phyloP scores from a whole-genome alignment of 2,113 vertebrate species.

The Toxostoma redivivum region DNA sequence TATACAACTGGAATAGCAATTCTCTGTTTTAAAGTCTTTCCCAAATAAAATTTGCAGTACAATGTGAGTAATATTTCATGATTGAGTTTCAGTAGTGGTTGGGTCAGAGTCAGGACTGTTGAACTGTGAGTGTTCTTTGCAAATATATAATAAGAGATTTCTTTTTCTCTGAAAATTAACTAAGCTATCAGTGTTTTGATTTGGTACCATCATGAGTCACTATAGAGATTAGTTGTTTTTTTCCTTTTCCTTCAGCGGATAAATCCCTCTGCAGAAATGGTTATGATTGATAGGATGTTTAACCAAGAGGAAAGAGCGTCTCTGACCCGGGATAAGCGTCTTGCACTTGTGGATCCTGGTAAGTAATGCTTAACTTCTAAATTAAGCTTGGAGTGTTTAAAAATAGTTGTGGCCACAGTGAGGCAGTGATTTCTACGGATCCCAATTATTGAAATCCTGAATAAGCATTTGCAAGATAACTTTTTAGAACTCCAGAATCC shows the following conservation, averaged over 20 bases:
- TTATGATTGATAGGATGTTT: slow-evolving; percentile 98
- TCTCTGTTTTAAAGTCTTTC: not conserved
- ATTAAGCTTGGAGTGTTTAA: not conserved
- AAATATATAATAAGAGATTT: not conserved
- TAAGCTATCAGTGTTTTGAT: not conserved
- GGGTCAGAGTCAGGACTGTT: not conserved
- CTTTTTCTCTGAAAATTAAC: not conserved
- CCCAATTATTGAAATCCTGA: not conserved
- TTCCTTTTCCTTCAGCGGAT: slow-evolving; percentile 70
- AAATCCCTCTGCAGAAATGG: slow-evolving; percentile 95
- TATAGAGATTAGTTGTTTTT: not conserved
- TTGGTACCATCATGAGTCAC: not conserved
- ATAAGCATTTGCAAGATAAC: not conserved
- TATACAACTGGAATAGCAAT: not conserved
- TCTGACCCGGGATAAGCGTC: slow-evolving; percentile 92
- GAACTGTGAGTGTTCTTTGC: not conserved
- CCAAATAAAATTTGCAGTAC: not conserved
- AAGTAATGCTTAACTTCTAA: slow-evolving; percentile 2
- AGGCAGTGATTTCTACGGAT: not conserved
- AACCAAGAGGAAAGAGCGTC: slow-evolving; percentile 94
- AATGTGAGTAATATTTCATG: not conserved
- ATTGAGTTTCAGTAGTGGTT: not conserved
- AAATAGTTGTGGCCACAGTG: not conserved
- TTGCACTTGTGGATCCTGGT: slow-evolving; percentile 93
- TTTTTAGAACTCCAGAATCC: not conserved